Evolutionary conservation across 2,888 invertebrate genomes (phyloP).

Genomic region (Herminia tarsipennalis): DNA sequence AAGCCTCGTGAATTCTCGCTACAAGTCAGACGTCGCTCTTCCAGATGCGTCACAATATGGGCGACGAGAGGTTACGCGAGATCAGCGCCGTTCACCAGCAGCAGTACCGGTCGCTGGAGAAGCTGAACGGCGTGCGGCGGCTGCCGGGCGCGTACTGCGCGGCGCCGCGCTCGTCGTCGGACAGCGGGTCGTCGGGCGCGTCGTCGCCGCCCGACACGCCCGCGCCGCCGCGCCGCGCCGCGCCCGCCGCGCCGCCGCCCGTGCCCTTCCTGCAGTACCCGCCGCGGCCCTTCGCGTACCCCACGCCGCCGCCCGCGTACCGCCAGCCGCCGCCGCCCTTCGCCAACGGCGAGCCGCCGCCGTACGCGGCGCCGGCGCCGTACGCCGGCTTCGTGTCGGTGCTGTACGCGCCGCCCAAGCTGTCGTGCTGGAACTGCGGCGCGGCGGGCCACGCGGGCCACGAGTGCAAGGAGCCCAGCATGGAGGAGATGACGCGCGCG

Average conservation of each 20-base stretch:
- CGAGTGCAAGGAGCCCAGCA: conserved; percentile 95
- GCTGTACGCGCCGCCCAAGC: conserved; percentile 86
- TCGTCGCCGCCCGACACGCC: conserved; percentile 77
- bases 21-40: conserved; percentile 18
- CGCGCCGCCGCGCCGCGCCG: conserved; percentile 60
- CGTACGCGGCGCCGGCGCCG: conserved; percentile 74
- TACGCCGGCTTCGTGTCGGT: conserved; percentile 82
- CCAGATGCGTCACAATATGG: conserved; percentile 87
- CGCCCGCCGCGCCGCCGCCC: conserved; percentile 61
- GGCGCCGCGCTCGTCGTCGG: conserved; percentile 68
- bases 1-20: no score
- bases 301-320: conserved; percentile 73
- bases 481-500: conserved; percentile 95
- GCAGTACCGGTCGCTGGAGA: conserved; percentile 85
- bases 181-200: conserved; percentile 76
- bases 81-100: conserved; percentile 77
- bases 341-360: conserved; percentile 79
- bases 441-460: conserved; percentile 92
- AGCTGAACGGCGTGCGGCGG: conserved; percentile 84
- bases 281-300: conserved; percentile 72
- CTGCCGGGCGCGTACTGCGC: conserved; percentile 66
- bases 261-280: conserved; percentile 69
- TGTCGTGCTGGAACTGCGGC: conserved; percentile 97
- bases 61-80: conserved; percentile 87
- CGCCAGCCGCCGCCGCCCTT: conserved; percentile 76